These are phyloP conservation scores for Rhadina sibilatrix DNA, from an alignment of 2,113 vertebrate genomes.

Conservation along the genomic window DNA sequence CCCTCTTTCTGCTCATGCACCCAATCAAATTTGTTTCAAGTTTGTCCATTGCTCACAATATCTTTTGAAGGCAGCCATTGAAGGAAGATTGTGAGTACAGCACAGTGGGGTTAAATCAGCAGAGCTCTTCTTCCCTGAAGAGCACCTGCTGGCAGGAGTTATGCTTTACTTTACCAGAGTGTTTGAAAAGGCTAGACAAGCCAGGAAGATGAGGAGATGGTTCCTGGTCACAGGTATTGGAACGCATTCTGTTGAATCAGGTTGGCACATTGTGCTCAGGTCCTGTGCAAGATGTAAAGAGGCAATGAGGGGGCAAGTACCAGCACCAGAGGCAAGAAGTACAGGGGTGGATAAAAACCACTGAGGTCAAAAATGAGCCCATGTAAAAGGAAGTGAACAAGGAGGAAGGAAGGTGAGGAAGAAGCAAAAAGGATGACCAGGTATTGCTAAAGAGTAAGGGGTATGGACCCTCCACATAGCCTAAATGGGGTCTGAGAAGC, in stretches of 20 bases:
- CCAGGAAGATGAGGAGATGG: neutral
- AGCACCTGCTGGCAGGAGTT: neutral
- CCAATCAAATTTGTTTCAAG: neutral
- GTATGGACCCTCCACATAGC: accelerated
- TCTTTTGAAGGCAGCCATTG: neutral
- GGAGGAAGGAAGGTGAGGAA: neutral
- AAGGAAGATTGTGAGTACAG: neutral
- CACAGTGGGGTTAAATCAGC: neutral
- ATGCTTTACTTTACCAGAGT: neutral
- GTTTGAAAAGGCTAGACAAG: neutral
- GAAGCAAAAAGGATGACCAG: neutral
- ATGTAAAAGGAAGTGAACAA: neutral
- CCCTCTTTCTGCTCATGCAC: neutral
- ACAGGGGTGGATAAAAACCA: neutral
- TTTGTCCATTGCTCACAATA: accelerated
- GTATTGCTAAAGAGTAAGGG: neutral
- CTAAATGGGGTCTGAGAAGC: neutral
- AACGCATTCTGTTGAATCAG: neutral
- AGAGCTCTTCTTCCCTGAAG: neutral
- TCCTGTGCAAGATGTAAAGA: neutral
- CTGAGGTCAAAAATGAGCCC: neutral
- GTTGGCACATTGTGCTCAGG: neutral
- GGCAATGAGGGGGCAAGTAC: neutral
- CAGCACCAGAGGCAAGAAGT: neutral
- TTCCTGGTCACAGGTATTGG: accelerated